phyloP scores from a whole-genome alignment of 2,888 invertebrate genomes.

The Eremobia ochroleuca region DNA sequence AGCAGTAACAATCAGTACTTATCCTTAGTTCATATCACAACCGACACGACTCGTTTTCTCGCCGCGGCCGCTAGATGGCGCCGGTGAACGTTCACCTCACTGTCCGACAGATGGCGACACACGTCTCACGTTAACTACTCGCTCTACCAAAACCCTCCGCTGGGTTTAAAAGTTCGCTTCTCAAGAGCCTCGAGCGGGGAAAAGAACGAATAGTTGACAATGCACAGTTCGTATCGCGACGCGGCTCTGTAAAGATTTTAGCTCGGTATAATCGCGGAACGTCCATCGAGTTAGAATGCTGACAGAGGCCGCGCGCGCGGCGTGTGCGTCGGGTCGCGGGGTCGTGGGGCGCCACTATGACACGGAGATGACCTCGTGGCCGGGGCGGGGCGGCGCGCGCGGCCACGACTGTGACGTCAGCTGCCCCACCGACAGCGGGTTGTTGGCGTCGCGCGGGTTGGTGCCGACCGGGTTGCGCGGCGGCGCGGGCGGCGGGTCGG shows the following conservation, averaged over 20 bases:
- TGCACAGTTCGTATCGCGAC: conserved; percentile 53
- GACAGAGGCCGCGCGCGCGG: conserved; percentile 65
- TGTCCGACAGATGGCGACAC: conserved; percentile 73
- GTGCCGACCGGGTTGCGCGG: conserved; percentile 96
- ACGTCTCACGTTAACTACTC: conserved; percentile 61
- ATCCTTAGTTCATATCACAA: conserved; percentile 81
- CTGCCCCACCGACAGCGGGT: conserved; percentile 97
- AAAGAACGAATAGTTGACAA: conserved; percentile 64
- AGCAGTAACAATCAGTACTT: conserved; percentile 73
- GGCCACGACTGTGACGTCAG: conserved; percentile 94
- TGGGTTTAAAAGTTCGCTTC: conserved; percentile 34
- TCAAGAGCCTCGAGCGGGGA: conserved; percentile 61
- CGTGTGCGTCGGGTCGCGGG: conserved; percentile 60
- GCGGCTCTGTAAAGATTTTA: conserved; percentile 67
- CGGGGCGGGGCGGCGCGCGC: conserved; percentile 82
- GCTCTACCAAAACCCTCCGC: conserved; percentile 64
- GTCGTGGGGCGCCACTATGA: conserved; percentile 81
- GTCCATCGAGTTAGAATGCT: conserved; percentile 68
- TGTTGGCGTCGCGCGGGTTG: conserved; percentile 97
- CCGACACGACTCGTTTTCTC: conserved; percentile 80
- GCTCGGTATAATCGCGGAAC: conserved; percentile 66
- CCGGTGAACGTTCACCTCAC: conserved; percentile 61
- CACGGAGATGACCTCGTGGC: conserved; percentile 89
- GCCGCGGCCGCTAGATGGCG: conserved; percentile 78
- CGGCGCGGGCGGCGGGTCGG: conserved; percentile 91